Evolutionary conservation across 1,140 invertebrate genomes (phyloP).

Genomic region (Rhyacophila brunnea): DNA sequence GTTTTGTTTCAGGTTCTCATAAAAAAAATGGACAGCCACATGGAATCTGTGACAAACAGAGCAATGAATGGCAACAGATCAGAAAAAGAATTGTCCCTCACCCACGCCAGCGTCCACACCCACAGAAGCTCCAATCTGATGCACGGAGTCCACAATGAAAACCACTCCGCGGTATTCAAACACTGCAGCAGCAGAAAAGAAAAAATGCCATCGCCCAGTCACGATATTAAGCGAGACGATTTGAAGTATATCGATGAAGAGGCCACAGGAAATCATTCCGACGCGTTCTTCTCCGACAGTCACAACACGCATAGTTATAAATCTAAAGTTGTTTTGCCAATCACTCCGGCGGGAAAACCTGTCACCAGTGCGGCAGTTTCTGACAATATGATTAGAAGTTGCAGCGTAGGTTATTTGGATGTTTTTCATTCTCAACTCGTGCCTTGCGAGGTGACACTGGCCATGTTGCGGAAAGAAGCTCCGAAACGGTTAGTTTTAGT

Average conservation of each 20-base stretch:
- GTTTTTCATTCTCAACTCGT: constrained; percentile 71
- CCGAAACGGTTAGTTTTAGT: constrained; percentile 74
- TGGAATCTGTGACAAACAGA: constrained; percentile 22
- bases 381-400: constrained; percentile 78
- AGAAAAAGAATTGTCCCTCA: constrained; percentile 11
- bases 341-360: constrained; percentile 58
- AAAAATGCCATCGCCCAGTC: constrained; percentile 25
- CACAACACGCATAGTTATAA: constrained; percentile 46
- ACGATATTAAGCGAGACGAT: constrained; percentile 52
- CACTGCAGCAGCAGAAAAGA: constrained; percentile 28
- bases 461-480: constrained; percentile 67
- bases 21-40: constrained; percentile 34
- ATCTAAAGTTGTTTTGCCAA: constrained; percentile 63
- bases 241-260: constrained; percentile 69
- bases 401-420: constrained; percentile 82
- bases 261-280: constrained; percentile 44
- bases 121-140: constrained; percentile 17
- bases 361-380: constrained; percentile 45
- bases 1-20: constrained; percentile 28
- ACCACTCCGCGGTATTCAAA: constrained; percentile 23
- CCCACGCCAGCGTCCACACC: constrained; percentile 23
- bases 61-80: constrained; percentile 35
- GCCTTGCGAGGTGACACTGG: constrained; percentile 69
- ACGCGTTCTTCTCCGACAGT: constrained; percentile 39
- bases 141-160: constrained; percentile 16